Conservation (phyloP, 2,113 vertebrate genomes). For the Agapornis roseicollis region DNA sequence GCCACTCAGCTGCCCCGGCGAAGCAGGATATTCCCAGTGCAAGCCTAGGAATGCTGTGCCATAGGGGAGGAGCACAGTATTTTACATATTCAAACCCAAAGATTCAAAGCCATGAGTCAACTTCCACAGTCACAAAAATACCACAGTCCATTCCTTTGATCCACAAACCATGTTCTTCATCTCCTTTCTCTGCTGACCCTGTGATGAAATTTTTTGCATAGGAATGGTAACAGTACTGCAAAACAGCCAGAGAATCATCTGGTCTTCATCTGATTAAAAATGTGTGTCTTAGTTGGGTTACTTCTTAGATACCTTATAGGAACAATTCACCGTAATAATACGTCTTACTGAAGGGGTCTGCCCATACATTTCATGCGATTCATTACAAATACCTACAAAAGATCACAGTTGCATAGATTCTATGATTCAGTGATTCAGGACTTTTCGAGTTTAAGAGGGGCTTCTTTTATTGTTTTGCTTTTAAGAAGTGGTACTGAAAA, state of each 20-base stretch:
- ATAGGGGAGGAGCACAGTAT: background rate
- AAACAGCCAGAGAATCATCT: background rate
- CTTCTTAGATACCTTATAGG: background rate
- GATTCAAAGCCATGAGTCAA: background rate
- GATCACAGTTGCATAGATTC: background rate
- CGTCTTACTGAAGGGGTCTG: rapidly evolving
- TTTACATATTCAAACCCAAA: background rate
- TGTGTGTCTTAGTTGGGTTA: background rate
- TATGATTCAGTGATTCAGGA: background rate
- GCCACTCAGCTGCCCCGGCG: background rate
- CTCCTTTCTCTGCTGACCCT: background rate
- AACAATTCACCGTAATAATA: background rate
- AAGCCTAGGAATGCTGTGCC: background rate
- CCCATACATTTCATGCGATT: background rate
- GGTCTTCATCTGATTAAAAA: background rate
- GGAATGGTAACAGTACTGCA: background rate
- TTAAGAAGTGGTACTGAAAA: background rate
- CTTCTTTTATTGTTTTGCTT: background rate
- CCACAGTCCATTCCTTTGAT: background rate
- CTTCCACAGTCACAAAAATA: background rate
- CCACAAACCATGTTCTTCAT: background rate
- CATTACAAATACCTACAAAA: background rate
- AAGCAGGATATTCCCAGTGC: background rate
- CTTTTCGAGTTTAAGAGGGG: background rate
- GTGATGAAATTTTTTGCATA: background rate